Base-by-base conservation (phyloP, 1,140 invertebrate genomes). In the Drosophila sucinea region DNA sequence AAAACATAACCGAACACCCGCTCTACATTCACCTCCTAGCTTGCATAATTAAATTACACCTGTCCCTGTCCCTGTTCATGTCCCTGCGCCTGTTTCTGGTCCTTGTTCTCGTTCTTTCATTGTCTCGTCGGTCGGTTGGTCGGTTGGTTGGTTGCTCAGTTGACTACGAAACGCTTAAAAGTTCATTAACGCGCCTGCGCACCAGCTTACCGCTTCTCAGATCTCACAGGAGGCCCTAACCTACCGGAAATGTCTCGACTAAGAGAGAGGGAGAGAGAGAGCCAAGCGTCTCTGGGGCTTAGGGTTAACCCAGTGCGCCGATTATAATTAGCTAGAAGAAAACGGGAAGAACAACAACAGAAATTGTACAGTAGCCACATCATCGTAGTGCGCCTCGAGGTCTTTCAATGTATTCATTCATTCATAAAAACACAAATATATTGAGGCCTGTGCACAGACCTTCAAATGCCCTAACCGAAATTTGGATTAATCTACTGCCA, bases 21-120 rank as follows among this genome's bases (percentile, higher is more conserved):
- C 63, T 73, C 47, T 63, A 27, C 30, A 38, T 47, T 7, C 25
- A 32, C n/a, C 55, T 60, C 5, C 17, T 44, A 60, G 47, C 82
- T 78, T 70, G 69, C 85, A 84, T 87, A 89, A 87, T 87, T 87
- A 87, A 87, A 87, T 87, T 87, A 87, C 84, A 87, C 84, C 84
- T 87, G 84, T 90, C 80, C 77, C 75, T 73, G 67, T 62, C 66
- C 38, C 65, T 64, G 77, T 79, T 76, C 70, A 56, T 60, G 40
- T 56, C 64, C 60, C 73, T 17, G 25, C 11, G 23, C 30, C 7
- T 33, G 35, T 55, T 23, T n/a, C 56, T 38, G 35, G 35, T 38
- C 3, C 35, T 38, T 38, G 35, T 38, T 7, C 60, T 60, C 54
- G 10, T 66, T 44, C 23, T 17, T 2, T 33, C 33, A 23, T 56